Base-by-base conservation (phyloP, 2,888 invertebrate species). In the Eubasilissa splendida region DNA sequence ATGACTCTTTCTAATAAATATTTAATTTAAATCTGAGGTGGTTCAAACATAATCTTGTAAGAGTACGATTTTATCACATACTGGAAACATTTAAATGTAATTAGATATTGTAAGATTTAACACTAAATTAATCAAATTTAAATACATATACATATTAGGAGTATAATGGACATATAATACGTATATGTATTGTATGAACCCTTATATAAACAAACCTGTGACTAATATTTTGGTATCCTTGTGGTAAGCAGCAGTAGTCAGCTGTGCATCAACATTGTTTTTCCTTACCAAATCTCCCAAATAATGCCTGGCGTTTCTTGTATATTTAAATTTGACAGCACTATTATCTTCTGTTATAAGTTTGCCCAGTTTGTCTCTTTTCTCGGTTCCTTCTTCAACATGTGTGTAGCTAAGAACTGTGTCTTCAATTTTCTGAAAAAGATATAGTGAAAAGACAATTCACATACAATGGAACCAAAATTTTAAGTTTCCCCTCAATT, bases 181-280 rank as follows among this genome's bases (percentile, higher is more conserved):
- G 22, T 22, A 22, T 22, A 22, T 1, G 2, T 42, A 5, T 42
- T 42, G 42, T 42, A 42, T 5, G 7, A 42, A 42, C 42, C 42
- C 42, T 42, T 42, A 42, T 42, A 42, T 42, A 7, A 42, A 42
- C 50, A 50, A 70, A 92, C 92, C 92, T 56, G 96, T 94, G 0
- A 99, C 96, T 77, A 99, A 89, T 84, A 99, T 92, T 87, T 94
- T 95, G 0, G 93, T 94, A 1, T 92, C 90, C 84, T 92, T 93
- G 87, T 98, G 96, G 88, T 96, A 99, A 68, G 95, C 94, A 0
- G 95, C 95, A 0, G 97, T 92, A 0, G 97, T 96, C 0, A 99
- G 88, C 77, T 91, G 88, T 0, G 94, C 93, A 83, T 93, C 91
- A 66, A 89, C 90, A 84, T 93, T 88, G 12, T 92, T 91, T 86